Evolutionary conservation across 2,888 invertebrate genomes (phyloP).

Genomic region (Thysanoteuthis rhombus): DNA sequence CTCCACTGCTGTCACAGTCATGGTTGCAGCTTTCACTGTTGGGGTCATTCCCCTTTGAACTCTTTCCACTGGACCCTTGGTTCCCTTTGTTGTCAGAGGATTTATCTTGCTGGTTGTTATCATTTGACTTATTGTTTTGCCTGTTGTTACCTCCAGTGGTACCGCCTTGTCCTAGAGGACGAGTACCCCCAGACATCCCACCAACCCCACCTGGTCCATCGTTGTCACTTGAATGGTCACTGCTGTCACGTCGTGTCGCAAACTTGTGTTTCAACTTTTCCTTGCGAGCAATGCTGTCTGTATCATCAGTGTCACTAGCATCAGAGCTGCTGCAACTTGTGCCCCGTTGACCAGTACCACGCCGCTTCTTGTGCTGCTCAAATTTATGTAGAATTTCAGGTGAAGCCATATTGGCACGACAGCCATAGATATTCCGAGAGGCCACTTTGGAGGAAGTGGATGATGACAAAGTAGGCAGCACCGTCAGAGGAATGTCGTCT

Average conservation of each 20-base stretch:
- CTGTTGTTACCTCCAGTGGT: conserved; percentile 44
- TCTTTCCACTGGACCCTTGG: neutral
- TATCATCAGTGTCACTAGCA: conserved; percentile 81
- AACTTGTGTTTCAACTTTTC: conserved; percentile 62
- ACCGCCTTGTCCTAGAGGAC: conserved; percentile 40
- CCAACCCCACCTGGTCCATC: conserved; percentile 59
- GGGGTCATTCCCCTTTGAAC: conserved; percentile 27
- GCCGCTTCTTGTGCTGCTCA: conserved; percentile 73
- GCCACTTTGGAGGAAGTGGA: conserved; percentile 40
- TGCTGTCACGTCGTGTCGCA: conserved; percentile 62
- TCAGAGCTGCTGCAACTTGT: conserved; percentile 93
- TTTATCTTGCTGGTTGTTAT: conserved; percentile 40
- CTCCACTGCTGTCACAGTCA: conserved; percentile 39
- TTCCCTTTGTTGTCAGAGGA: conserved; percentile 19
- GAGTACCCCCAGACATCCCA: conserved; percentile 39
- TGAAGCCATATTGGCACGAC: conserved; percentile 57
- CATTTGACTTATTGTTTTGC: conserved; percentile 39
- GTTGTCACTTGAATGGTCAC: conserved; percentile 67
- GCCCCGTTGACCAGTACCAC: conserved; percentile 74
- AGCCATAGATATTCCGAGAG: conserved; percentile 47
- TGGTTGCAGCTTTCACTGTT: conserved; percentile 42
- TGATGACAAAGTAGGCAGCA: neutral
- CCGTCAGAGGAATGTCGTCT: conserved; percentile 48
- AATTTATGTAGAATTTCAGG: conserved; percentile 67
- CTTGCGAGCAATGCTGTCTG: conserved; percentile 59